These are phyloP conservation scores for Nematostella vectensis DNA, from an alignment of 92 coral and sea anemone species.

Conservation along the genomic window DNA sequence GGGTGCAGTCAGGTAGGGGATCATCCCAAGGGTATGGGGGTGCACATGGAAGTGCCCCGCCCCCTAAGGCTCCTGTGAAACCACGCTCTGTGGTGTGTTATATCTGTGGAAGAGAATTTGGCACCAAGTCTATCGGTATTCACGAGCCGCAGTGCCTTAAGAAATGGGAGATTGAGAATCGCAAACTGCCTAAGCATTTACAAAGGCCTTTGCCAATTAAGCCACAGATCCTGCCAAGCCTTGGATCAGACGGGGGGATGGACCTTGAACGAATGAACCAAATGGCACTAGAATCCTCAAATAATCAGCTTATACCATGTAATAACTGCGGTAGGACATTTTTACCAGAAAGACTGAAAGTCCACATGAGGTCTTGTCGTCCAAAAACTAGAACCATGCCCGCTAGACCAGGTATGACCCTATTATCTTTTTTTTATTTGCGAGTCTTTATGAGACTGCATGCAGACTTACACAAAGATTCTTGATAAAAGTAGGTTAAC, in stretches of 20 bases:
- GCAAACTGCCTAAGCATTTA: conserved; percentile 66
- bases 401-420: conserved; percentile 40
- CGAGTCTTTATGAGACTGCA: no score
- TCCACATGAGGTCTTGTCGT: conserved; percentile 81
- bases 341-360: conserved; percentile 79
- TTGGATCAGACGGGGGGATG: conserved; percentile 41
- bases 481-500: no score
- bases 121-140: conserved; percentile 83
- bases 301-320: conserved; percentile 76
- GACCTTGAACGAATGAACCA: conserved; percentile 72
- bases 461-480: no score
- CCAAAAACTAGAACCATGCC: conserved; percentile 48
- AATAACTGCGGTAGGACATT: conserved; percentile 92
- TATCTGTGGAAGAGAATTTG: conserved; percentile 98
- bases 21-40: conserved; percentile 29
- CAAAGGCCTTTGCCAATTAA: conserved; percentile 81
- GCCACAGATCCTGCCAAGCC: conserved; percentile 80
- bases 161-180: conserved; percentile 91
- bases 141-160: conserved; percentile 97
- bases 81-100: conserved; percentile 92
- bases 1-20: conserved; percentile 24
- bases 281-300: conserved; percentile 78
- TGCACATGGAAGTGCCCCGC: conserved; percentile 38
- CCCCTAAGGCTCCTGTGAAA: conserved; percentile 43
- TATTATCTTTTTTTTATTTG: no score